Evolutionary conservation across 1,140 invertebrate species (phyloP).

Genomic region (Acromyrmex charruanus): DNA sequence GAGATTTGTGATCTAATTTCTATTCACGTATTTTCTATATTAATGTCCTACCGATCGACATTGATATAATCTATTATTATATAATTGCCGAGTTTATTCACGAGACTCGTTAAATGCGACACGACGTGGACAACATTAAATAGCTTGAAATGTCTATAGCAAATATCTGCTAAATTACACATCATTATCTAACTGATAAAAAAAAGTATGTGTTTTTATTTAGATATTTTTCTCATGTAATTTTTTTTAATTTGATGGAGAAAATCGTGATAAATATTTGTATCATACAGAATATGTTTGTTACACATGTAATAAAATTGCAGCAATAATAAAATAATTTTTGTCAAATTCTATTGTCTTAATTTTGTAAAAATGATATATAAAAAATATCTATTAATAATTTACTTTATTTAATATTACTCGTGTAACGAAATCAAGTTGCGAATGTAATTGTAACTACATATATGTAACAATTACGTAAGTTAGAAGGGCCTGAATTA

Average conservation of each 20-base stretch:
- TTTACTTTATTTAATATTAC: neutral
- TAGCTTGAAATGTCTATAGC: neutral
- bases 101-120: neutral
- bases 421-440: neutral
- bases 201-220: neutral
- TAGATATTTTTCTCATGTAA: neutral
- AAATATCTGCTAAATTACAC: conserved; percentile 23
- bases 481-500: neutral
- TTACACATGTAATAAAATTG: neutral
- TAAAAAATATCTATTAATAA: too few species aligned
- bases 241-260: neutral
- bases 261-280: conserved; percentile 5
- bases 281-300: neutral
- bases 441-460: neutral
- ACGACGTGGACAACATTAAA: neutral
- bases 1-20: conserved; percentile 10
- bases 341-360: neutral
- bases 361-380: neutral
- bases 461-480: neutral
- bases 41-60: neutral
- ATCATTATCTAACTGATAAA: neutral
- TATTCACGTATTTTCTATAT: neutral
- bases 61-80: neutral
- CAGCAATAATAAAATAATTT: neutral
- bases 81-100: conserved; percentile 30